phyloP scores from a whole-genome alignment of 92 coral and sea anemone genomes.

The Ricordea florida region DNA sequence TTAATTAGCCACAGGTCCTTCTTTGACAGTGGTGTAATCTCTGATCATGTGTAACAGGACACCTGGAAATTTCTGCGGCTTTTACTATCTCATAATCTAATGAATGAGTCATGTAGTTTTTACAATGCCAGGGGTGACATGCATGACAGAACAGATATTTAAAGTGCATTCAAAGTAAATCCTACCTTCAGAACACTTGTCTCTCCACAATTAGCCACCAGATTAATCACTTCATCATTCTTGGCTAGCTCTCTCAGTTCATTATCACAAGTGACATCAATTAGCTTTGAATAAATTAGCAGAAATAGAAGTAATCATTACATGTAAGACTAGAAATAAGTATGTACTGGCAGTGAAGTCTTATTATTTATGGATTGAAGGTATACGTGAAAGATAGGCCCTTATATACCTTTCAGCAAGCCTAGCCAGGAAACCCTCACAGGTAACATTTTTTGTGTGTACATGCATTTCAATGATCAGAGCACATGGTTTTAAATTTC shows the following conservation, averaged over 20 bases:
- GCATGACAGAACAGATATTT: background rate
- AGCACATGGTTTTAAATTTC: background rate
- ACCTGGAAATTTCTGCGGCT: background rate
- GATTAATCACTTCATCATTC: slow-evolving; percentile 49
- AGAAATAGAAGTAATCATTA: background rate
- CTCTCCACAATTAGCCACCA: slow-evolving; percentile 62
- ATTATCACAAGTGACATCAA: slow-evolving; percentile 34
- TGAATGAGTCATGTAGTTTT: background rate
- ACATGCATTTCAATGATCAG: background rate
- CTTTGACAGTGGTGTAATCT: background rate
- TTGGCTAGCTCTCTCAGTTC: slow-evolving; percentile 37
- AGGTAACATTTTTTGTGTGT: background rate
- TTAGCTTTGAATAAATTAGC: slow-evolving; percentile 11
- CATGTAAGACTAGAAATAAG: background rate
- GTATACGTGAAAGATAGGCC: slow-evolving; percentile 8
- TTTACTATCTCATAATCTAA: background rate
- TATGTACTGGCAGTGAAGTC: slow-evolving; percentile 6
- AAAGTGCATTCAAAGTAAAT: background rate
- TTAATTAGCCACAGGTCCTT: background rate
- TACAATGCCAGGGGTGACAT: slow-evolving; percentile 5
- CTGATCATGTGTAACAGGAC: background rate
- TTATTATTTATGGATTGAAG: background rate
- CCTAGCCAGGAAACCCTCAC: background rate
- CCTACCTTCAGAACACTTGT: slow-evolving; percentile 59
- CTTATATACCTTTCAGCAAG: slow-evolving; percentile 12